Conservation (phyloP, 2,797 vertebrate genomes). For the Coracias cyanogaster region DNA sequence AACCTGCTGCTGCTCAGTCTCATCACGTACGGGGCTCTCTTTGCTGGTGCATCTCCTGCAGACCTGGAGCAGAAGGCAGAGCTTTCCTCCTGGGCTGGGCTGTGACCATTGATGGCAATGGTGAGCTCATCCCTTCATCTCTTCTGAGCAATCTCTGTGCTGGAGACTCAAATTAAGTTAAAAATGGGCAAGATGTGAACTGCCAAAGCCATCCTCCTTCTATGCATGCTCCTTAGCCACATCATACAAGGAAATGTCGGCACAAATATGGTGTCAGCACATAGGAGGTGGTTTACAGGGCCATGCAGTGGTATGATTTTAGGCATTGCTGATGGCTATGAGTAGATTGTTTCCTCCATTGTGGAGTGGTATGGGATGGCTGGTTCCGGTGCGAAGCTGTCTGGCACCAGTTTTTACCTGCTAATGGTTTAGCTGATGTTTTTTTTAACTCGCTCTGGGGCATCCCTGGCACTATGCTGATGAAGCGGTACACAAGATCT, state of each 20-base stretch:
- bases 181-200: background rate
- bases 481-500: background rate
- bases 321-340: background rate
- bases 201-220: background rate
- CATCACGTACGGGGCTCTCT: rapidly evolving
- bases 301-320: rapidly evolving
- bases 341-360: background rate
- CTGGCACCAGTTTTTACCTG: background rate
- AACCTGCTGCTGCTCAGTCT: background rate
- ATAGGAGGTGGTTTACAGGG: rapidly evolving
- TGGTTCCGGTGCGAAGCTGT: background rate
- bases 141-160: background rate
- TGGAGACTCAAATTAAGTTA: background rate
- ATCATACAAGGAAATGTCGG: rapidly evolving
- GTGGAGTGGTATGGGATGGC: background rate
- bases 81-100: background rate
- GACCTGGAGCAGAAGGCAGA: background rate
- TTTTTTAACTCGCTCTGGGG: background rate
- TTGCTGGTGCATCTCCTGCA: background rate
- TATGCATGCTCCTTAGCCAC: rapidly evolving
- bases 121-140: background rate
- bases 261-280: background rate
- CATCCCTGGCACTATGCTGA: rapidly evolving
- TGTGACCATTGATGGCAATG: rapidly evolving
- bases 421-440: background rate